Evolutionary conservation across 2,888 invertebrate genomes (phyloP).

Genomic region (Fragum sueziense): DNA sequence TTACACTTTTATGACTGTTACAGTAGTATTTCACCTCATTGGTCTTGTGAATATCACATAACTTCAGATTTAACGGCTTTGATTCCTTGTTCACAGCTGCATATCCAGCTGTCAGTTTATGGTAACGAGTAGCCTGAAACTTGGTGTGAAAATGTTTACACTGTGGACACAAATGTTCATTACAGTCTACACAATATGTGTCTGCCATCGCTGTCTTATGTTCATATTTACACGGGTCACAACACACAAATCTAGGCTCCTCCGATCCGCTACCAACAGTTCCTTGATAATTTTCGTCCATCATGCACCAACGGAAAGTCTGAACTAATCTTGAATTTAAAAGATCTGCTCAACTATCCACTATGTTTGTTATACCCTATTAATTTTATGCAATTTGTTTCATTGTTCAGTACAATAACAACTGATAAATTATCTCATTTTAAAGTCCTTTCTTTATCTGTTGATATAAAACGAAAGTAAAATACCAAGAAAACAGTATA

Average conservation of each 20-base stretch:
- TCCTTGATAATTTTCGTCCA: not conserved
- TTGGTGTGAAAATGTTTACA: constrained; percentile 15
- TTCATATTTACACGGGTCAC: constrained; percentile 24
- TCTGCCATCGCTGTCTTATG: not conserved
- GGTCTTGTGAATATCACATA: constrained; percentile 7
- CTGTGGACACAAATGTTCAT: constrained; percentile 13
- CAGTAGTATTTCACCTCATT: constrained; percentile 18
- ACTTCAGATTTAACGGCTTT: not conserved
- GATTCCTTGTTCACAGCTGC: not conserved
- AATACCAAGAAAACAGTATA: too few relatives aligned
- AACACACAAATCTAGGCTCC: not conserved
- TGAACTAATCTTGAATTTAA: too few relatives aligned
- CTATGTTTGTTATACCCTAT: too few relatives aligned
- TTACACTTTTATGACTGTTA: not conserved
- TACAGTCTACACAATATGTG: constrained; percentile 16
- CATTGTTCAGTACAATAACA: too few relatives aligned
- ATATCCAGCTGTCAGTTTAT: not conserved
- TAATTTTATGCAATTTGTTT: too few relatives aligned
- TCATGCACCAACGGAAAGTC: too few relatives aligned
- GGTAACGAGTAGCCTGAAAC: constrained; percentile 1
- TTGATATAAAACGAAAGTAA: too few relatives aligned
- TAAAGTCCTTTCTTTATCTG: too few relatives aligned
- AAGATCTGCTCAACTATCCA: too few relatives aligned
- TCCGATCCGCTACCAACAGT: not conserved
- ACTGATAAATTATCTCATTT: too few relatives aligned